Base-by-base conservation (phyloP, 2,888 invertebrate species). In the Exephanes ischioxanthus region DNA sequence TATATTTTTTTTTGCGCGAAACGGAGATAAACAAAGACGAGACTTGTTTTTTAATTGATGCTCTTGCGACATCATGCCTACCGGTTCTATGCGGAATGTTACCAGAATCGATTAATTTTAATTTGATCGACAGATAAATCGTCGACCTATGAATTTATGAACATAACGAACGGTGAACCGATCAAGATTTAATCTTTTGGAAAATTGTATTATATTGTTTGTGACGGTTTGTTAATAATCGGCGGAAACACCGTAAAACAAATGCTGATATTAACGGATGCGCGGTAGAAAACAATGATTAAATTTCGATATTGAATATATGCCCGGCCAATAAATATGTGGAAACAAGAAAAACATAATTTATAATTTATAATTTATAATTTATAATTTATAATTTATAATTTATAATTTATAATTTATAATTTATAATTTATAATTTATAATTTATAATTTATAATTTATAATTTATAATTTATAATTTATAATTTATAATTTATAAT, bases 31-130 rank as follows among this genome's bases (percentile, higher is more conserved):
- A 61, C 61, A 26, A 14, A 14, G 26, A 30, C 11, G 16, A 5
- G 26, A 14, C 61, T 16, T 58, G n/a, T 58, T 61, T 26, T 11
- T 61, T 5, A 14, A 58, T 19, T 14, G 14, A 7, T 22, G 11
- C 58, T 11, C 4, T 7, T 55, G 11, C 61, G 61, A 26, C 61
- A 14, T 9, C 22, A 30, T 7, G 3, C 7, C 2, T 26, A 55
- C 55, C 22, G 55, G 55, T 55, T 73, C 58, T 55, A 1, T 53
- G 5, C 55, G 73, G 48, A 75, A 63, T 75, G 73, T 75, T 75
- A 63, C 19, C 73, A n/a, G n/a, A 63, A 75, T 19, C 73, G 73
- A 63, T 48, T 30, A 61, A 48, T 30, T 75, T 75, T 75, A 2
- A 4, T 30, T 61, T 26, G 5, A 30, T 4, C 30, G 61, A 3